Evolutionary conservation across 35 echinoderm and acorn worm species (phyloP), one percentile per base, ranked within the genome.

Genomic region (Stichopus chloronotus): DNA sequence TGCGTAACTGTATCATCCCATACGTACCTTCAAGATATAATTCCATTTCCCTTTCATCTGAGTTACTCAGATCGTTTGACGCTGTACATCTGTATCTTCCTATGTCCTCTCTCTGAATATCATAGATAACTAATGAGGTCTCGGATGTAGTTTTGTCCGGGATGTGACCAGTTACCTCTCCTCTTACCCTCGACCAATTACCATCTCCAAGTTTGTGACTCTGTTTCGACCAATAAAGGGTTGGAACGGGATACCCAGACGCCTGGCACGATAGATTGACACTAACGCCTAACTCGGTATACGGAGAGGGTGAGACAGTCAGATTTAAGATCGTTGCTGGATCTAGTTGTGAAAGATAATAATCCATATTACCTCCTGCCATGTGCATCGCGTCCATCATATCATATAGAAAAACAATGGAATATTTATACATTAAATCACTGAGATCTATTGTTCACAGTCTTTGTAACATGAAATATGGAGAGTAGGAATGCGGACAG

Each of bases 171-270:
- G 20, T 16, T 19, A n/a, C 22, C 17, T 14, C 11, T 19, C 14
- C 22, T 74, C 17, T 74, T 5, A 74, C 17, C 4, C 7, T 21
- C 11, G 4, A 19, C 69, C 69, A 74, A 14, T 20, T 74, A n/a
- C 7, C 69, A n/a, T 20, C 19, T 7, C 17, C 69, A 74, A 14
- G 17, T 14, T 19, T n/a, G 19, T 74, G 69, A 43, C 30, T 43
- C 69, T 74, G 69, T n/a, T 74, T 74, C 22, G 69, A 74, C 69
- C 69, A 74, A n/a, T 74, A 74, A 74, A 74, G 69, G 4, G 69
- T 74, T 14, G 69, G 69, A 7, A 74, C 19, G 7, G 69, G 69
- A n/a, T 20, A 74, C n/a, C 69, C 69, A 74, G 69, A 74, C 19
- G 69, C 69, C 7, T 14, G 17, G 17, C 69, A 74, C 6, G 69